Percentiles rank a stretch among this genome's conserved stretches.
Evolutionary conservation across 2,113 vertebrate genomes (phyloP).

Genomic region (Setophaga coronata): DNA sequence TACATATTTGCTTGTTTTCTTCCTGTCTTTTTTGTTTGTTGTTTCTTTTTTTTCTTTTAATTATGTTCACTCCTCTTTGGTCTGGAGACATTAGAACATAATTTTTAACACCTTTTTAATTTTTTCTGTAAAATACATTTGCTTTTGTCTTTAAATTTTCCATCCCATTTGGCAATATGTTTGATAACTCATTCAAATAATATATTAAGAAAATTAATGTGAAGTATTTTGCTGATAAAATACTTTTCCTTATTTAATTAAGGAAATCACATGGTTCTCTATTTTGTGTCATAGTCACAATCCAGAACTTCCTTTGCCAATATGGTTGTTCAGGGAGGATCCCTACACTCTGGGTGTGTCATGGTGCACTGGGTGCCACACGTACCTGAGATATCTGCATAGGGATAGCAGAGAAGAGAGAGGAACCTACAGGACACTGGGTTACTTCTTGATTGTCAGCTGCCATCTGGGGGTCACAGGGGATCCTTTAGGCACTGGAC

Average conservation of each 20-base stretch:
- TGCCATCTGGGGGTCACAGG: background rate
- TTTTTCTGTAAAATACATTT: background rate
- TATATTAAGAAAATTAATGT: background rate
- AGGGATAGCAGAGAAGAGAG: background rate
- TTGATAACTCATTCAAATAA: background rate
- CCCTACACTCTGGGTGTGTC: rapidly evolving
- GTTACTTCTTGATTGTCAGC: background rate
- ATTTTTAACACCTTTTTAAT: background rate
- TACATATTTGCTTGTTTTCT: background rate
- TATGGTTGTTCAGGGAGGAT: background rate
- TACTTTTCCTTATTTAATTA: background rate
- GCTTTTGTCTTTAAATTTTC: background rate
- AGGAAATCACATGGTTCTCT: background rate
- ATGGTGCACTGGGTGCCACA: background rate
- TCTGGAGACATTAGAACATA: background rate
- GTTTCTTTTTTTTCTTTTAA: too few relatives aligned
- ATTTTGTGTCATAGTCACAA: background rate
- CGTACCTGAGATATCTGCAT: background rate
- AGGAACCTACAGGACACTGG: background rate
- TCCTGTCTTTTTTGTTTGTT: background rate
- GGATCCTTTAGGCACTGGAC: background rate
- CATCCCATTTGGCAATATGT: background rate
- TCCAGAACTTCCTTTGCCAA: background rate
- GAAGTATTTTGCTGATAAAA: background rate
- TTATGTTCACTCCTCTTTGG: background rate